These are phyloP conservation scores for Aspidapion aeneum DNA, from an alignment of 2,888 invertebrate species.

Conservation along the genomic window DNA sequence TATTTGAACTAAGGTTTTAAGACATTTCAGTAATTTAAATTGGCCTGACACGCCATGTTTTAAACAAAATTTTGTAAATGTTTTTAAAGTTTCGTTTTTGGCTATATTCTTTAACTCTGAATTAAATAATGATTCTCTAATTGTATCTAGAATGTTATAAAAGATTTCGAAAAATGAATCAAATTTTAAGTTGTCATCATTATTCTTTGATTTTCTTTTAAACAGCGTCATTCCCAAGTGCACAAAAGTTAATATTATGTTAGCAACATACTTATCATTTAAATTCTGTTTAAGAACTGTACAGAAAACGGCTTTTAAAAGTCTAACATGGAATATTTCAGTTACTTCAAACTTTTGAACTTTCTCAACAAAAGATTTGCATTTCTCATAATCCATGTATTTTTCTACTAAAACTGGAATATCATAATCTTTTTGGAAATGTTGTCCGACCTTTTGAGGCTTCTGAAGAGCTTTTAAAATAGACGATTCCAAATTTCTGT, in stretches of 20 bases:
- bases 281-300: slow-evolving; percentile 47
- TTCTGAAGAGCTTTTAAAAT: slow-evolving; percentile 63
- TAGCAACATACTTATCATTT: slow-evolving; percentile 49
- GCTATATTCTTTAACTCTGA: slow-evolving; percentile 25
- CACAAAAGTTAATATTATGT: slow-evolving; percentile 55
- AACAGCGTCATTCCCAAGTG: slow-evolving; percentile 52
- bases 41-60: slow-evolving; percentile 56
- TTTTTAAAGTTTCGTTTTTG: slow-evolving; percentile 55
- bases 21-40: slow-evolving; percentile 43
- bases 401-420: slow-evolving; percentile 58
- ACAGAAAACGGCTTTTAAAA: slow-evolving; percentile 54
- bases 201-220: slow-evolving; percentile 44
- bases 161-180: slow-evolving; percentile 29
- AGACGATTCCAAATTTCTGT: slow-evolving; percentile 58
- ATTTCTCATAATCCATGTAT: slow-evolving; percentile 57
- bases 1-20: slow-evolving; percentile 55
- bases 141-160: slow-evolving; percentile 25
- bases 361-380: slow-evolving; percentile 56
- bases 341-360: slow-evolving; percentile 60
- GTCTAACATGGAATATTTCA: slow-evolving; percentile 56
- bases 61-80: slow-evolving; percentile 61
- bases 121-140: slow-evolving; percentile 18
- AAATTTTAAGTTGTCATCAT: slow-evolving; percentile 29
- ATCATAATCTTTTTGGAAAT: slow-evolving; percentile 57
- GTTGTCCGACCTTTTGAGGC: slow-evolving; percentile 65